These are phyloP conservation scores for Linnaemya vulpina DNA, from an alignment of 2,888 invertebrate species.

Conservation along the genomic window DNA sequence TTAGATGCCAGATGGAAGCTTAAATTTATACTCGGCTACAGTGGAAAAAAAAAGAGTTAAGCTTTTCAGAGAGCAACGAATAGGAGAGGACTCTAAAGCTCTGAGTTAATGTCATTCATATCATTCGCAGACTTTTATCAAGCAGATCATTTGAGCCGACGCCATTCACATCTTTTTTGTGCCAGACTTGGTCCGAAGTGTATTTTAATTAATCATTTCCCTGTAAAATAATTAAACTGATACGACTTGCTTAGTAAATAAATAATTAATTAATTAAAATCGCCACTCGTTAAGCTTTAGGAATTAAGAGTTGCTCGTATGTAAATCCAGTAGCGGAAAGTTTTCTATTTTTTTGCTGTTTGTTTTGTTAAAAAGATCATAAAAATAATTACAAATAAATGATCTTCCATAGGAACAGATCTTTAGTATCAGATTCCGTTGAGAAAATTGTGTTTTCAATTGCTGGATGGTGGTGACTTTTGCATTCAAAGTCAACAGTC, in stretches of 20 bases:
- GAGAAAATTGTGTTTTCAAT: too few relatives aligned
- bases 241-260: background rate
- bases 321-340: background rate
- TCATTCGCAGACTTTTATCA: background rate
- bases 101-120: background rate
- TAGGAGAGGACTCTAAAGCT: background rate
- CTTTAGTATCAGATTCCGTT: too few relatives aligned
- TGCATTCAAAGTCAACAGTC: too few relatives aligned
- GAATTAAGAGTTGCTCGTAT: background rate
- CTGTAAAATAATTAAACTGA: background rate
- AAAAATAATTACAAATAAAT: too few relatives aligned
- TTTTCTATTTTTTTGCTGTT: background rate
- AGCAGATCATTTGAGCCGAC: background rate
- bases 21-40: slow-evolving; percentile 22
- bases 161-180: background rate
- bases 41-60: slow-evolving; percentile 16
- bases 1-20: slow-evolving; percentile 35
- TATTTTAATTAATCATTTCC: slow-evolving; percentile 9
- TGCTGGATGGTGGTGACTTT: too few relatives aligned
- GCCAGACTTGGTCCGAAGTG: background rate
- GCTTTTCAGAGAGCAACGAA: slow-evolving; percentile 44
- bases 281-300: background rate
- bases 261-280: background rate
- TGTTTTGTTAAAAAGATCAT: too few relatives aligned
- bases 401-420: too few relatives aligned